Base-by-base conservation (phyloP, 1,140 invertebrate species). In the Holotrichia oblita region DNA sequence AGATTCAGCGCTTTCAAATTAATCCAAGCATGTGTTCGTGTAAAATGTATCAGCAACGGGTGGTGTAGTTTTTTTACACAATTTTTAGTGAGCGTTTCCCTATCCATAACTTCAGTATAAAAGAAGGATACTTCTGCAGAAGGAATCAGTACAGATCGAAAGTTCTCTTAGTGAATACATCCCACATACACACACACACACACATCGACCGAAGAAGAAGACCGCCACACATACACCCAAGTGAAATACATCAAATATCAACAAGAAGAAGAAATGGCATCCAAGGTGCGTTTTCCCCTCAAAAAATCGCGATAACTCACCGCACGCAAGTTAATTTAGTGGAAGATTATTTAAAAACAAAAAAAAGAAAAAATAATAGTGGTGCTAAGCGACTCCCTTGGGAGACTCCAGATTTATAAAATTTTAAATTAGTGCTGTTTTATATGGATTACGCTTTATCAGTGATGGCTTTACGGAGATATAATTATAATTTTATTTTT, bases 261-360 rank as follows among this genome's bases (percentile, higher is more conserved):
- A 9, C 10, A 9, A 10, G 10, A 48, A 48, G 8, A 20, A 22
- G 22, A 64, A 17, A 64, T 64, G 59, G 59, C 59, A 22, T 64
- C 22, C 59, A 64, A 64, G 59, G 59, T 64, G 59, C n/a, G 59
- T 48, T 48, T 42, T n/a, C n/a, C n/a, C n/a, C n/a, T n/a, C n/a
- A n/a, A n/a, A n/a, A n/a, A n/a, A n/a, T n/a, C n/a, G 41, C 10
- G 6, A 42, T 10, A 42, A 42, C 10, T 42, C 10, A 10, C 41
- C 44, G 44, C 44, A 14, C n/a, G n/a, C n/a, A n/a, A n/a, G n/a
- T n/a, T n/a, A n/a, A 12, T 48, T 48, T 48, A 48, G 44, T 48
- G 44, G 9, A n/a, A n/a, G 44, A 12, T 12, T 14, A 48, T 48
- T 48, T n/a, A n/a, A n/a, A 10, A 48, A 48, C 4, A 10, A 48